These are phyloP conservation scores for Microplitis manilae DNA, from an alignment of 2,888 invertebrate genomes.

Conservation along the genomic window DNA sequence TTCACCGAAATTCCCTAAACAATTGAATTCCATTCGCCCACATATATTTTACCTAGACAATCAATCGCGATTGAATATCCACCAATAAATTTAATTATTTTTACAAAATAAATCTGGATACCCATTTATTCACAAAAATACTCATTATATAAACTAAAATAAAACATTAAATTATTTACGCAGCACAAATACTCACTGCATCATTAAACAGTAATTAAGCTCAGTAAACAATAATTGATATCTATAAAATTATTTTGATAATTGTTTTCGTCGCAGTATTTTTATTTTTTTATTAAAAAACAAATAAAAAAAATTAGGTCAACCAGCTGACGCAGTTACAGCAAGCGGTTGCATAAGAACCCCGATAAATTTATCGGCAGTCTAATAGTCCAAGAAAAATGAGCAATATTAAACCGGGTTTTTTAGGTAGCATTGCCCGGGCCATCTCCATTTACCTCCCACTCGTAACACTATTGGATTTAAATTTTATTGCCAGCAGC, in stretches of 20 bases:
- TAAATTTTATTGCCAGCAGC: conserved; percentile 60
- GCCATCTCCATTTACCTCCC: conserved; percentile 16
- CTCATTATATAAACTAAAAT: conserved; percentile 3
- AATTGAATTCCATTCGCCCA: conserved; percentile 6
- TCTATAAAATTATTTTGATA: conserved; percentile 45
- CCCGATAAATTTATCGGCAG: conserved; percentile 6
- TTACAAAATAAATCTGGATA: conserved; percentile 5
- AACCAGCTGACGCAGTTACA: conserved; percentile 6
- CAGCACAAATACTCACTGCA: neutral
- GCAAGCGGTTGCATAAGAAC: conserved; percentile 24
- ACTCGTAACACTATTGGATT: conserved; percentile 55
- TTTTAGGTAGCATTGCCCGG: neutral
- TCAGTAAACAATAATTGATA: conserved; percentile 28
- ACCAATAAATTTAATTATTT: neutral
- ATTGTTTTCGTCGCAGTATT: conserved; percentile 41
- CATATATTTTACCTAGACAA: neutral
- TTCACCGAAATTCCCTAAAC: conserved; percentile 21
- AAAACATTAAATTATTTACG: conserved; percentile 30
- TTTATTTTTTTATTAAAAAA: too few relatives aligned
- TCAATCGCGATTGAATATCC: conserved; percentile 28
- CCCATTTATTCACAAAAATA: conserved; percentile 40
- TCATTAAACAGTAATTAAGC: neutral
- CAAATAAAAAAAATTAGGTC: neutral
- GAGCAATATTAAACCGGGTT: conserved; percentile 49
- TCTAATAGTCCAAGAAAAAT: conserved; percentile 48